Base-by-base conservation (phyloP, 2,888 invertebrate species). In the Drepana falcataria region DNA sequence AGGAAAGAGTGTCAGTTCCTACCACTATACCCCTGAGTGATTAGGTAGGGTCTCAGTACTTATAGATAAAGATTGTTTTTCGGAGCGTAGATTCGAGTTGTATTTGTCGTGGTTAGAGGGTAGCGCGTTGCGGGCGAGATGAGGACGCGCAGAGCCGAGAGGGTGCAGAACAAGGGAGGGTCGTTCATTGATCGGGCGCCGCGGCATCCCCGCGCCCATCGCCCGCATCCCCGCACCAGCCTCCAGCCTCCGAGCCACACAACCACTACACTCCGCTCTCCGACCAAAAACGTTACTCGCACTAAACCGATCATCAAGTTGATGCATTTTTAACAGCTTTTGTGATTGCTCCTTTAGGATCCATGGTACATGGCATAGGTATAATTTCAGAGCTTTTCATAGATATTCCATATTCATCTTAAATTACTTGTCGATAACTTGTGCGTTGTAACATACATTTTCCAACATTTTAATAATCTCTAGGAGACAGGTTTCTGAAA, bases 101-200 rank as follows among this genome's bases (percentile, higher is more conserved):
- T 76, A 76, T 79, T 73, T 79, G 77, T 75, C 79, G 77, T 79
- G 77, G 79, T 78, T 79, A 80, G 79, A 71, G 73, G 76, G 75
- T 71, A 65, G 68, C 69, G 64, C 71, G 69, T 60, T 67, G 66
- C 57, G 68, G 64, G 52, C 58, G 59, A 55, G 60, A 58, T 59
- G 64, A 64, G 67, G 52, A 68, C 58, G 64, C 66, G 63, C 58
- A 65, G 65, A 66, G 68, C 59, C 58, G 65, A 58, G 64, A 61
- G 60, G 61, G 70, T 61, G 54, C 63, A 56, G 63, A 56, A 71
- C 68, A 66, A 69, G 73, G 71, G 70, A 73, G 71, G 73, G 75
- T 69, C 77, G 72, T 83, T 90, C 90, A 91, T 91, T 90, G 90
- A 91, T 91, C 90, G 89, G 77, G 66, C 65, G 67, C 72, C 78